Conservation (phyloP, 37 sponge, comb jelly and placozoan genomes). For the Bolinopsis microptera region DNA sequence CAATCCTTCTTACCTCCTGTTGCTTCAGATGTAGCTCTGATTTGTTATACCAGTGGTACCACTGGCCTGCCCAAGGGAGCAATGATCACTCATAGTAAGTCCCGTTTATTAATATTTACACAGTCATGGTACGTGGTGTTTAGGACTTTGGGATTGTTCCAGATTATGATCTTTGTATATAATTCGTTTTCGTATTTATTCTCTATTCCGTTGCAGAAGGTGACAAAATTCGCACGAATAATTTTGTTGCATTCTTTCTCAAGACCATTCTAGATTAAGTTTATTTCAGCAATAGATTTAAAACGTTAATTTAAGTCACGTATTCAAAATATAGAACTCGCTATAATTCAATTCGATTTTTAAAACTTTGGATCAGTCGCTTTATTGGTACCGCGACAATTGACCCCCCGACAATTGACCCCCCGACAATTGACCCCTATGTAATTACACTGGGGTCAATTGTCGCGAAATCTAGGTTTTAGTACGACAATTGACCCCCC, state of each 20-base stretch:
- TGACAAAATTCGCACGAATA: not conserved
- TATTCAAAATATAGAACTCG: too few relatives aligned
- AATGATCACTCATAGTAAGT: slow-evolving; percentile 81
- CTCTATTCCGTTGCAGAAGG: not conserved
- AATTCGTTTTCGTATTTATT: not conserved
- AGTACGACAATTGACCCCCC: too few relatives aligned
- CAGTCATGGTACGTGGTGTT: slow-evolving; percentile 67
- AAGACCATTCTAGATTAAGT: too few relatives aligned
- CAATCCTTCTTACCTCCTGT: not conserved
- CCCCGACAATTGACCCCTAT: too few relatives aligned
- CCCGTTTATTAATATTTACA: too few relatives aligned
- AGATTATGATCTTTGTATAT: not conserved
- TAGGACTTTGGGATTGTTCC: not conserved
- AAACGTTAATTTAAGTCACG: too few relatives aligned
- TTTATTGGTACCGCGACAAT: too few relatives aligned
- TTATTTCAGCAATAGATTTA: not conserved
- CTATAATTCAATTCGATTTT: too few relatives aligned
- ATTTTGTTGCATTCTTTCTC: not conserved
- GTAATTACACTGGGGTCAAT: too few relatives aligned
- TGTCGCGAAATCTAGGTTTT: too few relatives aligned
- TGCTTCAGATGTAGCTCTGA: not conserved
- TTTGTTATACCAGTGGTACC: slow-evolving; percentile 43
- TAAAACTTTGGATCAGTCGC: too few relatives aligned
- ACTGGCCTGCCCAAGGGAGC: slow-evolving; percentile 91
- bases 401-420: too few relatives aligned